Percentiles rank a stretch among this genome's conserved stretches.
Evolutionary conservation across 2,797 vertebrate genomes (phyloP).

Genomic region (Tiaroga cobitis): DNA sequence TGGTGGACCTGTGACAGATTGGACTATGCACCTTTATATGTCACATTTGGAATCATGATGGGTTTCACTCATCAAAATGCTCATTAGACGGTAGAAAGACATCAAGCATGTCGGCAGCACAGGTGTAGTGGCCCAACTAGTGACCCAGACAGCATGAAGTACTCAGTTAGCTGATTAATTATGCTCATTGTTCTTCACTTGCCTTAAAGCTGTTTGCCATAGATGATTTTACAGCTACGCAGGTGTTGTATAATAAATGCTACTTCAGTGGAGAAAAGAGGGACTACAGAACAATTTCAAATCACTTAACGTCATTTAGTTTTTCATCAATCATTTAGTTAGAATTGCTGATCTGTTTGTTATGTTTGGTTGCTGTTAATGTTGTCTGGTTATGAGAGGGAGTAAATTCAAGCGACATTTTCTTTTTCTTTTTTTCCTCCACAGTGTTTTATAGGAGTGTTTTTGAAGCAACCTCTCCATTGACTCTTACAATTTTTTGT

Average conservation of each 20-base stretch:
- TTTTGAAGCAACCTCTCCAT: conserved; percentile 25
- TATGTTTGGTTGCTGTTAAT: conserved; percentile 3
- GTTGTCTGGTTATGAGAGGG: neutral
- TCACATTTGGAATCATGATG: conserved; percentile 61
- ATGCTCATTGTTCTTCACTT: conserved; percentile 46
- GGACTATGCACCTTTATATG: conserved; percentile 53
- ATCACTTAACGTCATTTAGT: neutral
- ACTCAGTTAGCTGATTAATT: conserved; percentile 55
- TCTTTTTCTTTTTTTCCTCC: neutral
- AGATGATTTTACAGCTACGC: conserved; percentile 40
- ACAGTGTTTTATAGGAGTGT: neutral
- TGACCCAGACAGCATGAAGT: conserved; percentile 51
- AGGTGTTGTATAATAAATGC: conserved; percentile 12
- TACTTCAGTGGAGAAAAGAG: conserved; percentile 9
- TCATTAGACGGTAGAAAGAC: conserved; percentile 60
- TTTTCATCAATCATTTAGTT: neutral
- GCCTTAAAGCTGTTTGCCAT: conserved; percentile 45
- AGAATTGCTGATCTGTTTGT: neutral
- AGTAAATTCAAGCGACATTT: neutral
- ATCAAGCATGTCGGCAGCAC: conserved; percentile 57
- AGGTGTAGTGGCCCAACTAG: conserved; percentile 46
- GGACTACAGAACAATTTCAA: neutral
- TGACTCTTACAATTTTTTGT: conserved; percentile 29
- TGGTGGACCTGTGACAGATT: conserved; percentile 51
- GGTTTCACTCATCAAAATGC: conserved; percentile 65